A percentile compares a stretch with the other conserved stretches of the same genome.
phyloP scores from a whole-genome alignment of 2,888 invertebrate genomes.

The Drosophila pegasa region DNA sequence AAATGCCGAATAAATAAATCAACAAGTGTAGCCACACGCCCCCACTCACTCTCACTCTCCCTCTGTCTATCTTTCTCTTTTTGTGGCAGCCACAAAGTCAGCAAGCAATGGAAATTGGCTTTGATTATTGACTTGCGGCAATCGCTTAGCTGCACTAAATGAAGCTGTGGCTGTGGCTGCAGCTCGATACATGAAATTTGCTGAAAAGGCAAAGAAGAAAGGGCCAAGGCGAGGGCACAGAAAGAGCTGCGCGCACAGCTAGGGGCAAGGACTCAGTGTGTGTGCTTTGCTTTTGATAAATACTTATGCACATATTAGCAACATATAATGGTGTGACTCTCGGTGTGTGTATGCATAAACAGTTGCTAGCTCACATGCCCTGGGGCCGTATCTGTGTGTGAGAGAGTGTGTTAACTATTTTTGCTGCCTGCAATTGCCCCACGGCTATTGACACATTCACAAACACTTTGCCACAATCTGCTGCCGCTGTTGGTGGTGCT shows the following conservation, averaged over 20 bases:
- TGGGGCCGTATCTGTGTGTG: neutral
- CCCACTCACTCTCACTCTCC: neutral
- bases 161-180: constrained; percentile 26
- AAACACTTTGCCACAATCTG: constrained; percentile 72
- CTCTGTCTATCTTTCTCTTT: neutral
- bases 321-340: constrained; percentile 33
- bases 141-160: constrained; percentile 56
- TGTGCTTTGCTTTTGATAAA: constrained; percentile 54
- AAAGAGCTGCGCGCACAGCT: constrained; percentile 52
- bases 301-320: constrained; percentile 65
- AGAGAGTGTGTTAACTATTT: constrained; percentile 49
- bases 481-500: constrained; percentile 41
- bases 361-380: constrained; percentile 32
- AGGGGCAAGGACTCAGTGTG: constrained; percentile 20
- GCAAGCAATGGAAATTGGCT: constrained; percentile 17
- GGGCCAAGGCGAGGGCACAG: neutral
- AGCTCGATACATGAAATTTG: constrained; percentile 45
- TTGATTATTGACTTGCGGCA: constrained; percentile 37
- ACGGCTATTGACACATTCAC: constrained; percentile 70
- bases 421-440: constrained; percentile 61
- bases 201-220: constrained; percentile 11
- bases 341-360: constrained; percentile 26
- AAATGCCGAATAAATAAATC: constrained; percentile 15
- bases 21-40: constrained; percentile 29
- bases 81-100: neutral